Evolutionary conservation across 2,113 vertebrate genomes (phyloP).

Genomic region (Neodon shergylaensis): DNA sequence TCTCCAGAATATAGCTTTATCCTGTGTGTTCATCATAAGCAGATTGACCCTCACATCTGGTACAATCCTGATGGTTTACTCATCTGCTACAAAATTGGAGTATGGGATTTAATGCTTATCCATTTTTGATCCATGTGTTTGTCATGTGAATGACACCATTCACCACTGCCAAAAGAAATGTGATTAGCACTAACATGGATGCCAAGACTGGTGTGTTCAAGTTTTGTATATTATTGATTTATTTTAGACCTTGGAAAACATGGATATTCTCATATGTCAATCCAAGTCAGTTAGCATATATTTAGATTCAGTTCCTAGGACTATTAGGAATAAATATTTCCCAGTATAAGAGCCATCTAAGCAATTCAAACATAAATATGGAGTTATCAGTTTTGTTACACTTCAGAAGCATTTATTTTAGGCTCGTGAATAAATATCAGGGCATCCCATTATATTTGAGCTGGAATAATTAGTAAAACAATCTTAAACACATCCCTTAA

Average conservation of each 20-base stretch:
- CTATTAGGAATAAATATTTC: background rate
- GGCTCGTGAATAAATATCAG: background rate
- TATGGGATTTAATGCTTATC: conserved; percentile 83
- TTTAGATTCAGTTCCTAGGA: background rate
- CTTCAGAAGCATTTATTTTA: background rate
- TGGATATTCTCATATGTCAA: background rate
- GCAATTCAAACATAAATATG: background rate
- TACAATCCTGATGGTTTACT: conserved; percentile 79
- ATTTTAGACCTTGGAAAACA: background rate
- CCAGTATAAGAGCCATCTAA: background rate
- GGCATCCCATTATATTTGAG: no score
- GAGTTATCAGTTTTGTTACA: background rate
- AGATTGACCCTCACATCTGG: conserved; percentile 74
- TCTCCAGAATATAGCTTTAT: conserved; percentile 85
- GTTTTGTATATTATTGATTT: background rate
- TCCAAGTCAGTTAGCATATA: background rate
- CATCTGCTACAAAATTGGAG: conserved; percentile 83
- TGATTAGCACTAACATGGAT: background rate
- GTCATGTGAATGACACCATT: background rate
- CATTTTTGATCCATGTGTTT: background rate
- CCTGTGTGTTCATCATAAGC: conserved; percentile 83
- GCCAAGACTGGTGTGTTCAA: background rate
- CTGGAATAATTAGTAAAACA: background rate
- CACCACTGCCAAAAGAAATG: background rate
- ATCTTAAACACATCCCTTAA: background rate